These are phyloP conservation scores for Rhizomys pruinosus DNA, from an alignment of 2,113 vertebrate genomes.

Conservation along the genomic window DNA sequence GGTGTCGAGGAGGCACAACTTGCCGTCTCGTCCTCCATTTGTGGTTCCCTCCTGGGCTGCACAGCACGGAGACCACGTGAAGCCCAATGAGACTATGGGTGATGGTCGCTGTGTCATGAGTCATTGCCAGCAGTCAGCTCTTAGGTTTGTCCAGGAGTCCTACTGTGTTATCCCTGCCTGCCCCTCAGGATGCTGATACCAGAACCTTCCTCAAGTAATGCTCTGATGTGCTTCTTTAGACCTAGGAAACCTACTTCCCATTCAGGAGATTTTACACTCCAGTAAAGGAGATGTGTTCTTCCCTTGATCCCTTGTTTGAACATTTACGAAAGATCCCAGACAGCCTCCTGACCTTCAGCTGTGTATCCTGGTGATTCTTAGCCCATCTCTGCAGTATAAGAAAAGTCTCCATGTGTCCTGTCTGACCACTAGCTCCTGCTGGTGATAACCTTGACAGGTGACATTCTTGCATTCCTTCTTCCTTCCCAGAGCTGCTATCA, in stretches of 20 bases:
- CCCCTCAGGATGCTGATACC: not conserved
- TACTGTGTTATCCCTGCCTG: not conserved
- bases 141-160: not conserved
- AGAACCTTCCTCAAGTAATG: not conserved
- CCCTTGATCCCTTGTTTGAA: not conserved
- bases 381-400: not conserved
- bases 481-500: not conserved
- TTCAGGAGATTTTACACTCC: not conserved
- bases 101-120: not conserved
- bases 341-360: not conserved
- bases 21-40: not conserved
- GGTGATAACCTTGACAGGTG: not conserved
- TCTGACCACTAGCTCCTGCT: not conserved
- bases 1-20: accelerated
- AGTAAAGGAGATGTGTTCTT: not conserved
- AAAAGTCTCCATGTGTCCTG: not conserved
- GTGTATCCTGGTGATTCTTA: not conserved
- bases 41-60: not conserved
- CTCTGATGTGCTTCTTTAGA: not conserved
- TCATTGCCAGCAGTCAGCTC: not conserved
- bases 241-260: not conserved
- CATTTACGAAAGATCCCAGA: not conserved
- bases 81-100: accelerated
- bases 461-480: not conserved
- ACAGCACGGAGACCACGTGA: not conserved